A percentile compares a stretch with the other conserved stretches of the same genome.
phyloP scores from a whole-genome alignment of 2,888 invertebrate species.

The Pantelozetes paolii region DNA sequence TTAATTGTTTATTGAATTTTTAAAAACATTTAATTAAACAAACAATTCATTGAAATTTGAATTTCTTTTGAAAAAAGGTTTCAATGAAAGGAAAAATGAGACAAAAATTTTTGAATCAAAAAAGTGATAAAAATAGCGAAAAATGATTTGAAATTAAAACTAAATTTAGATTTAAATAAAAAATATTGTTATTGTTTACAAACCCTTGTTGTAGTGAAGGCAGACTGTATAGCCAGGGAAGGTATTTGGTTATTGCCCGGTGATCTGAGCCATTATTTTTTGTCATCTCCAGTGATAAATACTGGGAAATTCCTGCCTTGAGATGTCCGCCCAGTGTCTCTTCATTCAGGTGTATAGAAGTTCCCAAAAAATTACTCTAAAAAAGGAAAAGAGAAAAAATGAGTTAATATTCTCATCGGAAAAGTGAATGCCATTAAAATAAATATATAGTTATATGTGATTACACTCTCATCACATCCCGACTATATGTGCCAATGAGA shows the following conservation, averaged over 20 bases:
- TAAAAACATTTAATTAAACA: background rate
- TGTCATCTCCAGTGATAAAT: slow-evolving; percentile 83
- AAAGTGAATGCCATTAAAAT: background rate
- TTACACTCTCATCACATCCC: too few species aligned
- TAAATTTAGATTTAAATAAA: slow-evolving; percentile 28
- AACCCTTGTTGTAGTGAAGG: slow-evolving; percentile 78
- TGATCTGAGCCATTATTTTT: slow-evolving; percentile 73
- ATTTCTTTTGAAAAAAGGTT: background rate
- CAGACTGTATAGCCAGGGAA: slow-evolving; percentile 85
- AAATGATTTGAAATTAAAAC: background rate
- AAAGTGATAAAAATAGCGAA: background rate
- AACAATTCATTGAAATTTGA: background rate
- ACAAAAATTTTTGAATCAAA: slow-evolving; percentile 41
- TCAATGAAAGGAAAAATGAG: slow-evolving; percentile 43
- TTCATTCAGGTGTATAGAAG: slow-evolving; percentile 69
- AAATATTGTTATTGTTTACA: slow-evolving; percentile 44
- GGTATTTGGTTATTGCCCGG: slow-evolving; percentile 69
- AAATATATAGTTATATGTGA: background rate
- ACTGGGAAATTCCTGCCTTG: slow-evolving; percentile 83
- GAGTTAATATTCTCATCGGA: slow-evolving; percentile 33
- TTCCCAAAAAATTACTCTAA: slow-evolving; percentile 61
- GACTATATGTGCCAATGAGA: too few species aligned
- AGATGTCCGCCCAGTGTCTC: slow-evolving; percentile 93
- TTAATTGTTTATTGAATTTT: background rate
- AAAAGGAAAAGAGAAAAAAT: slow-evolving; percentile 45